Evolutionary conservation across 2,888 invertebrate species (phyloP).

Genomic region (Cremastinae sp.): DNA sequence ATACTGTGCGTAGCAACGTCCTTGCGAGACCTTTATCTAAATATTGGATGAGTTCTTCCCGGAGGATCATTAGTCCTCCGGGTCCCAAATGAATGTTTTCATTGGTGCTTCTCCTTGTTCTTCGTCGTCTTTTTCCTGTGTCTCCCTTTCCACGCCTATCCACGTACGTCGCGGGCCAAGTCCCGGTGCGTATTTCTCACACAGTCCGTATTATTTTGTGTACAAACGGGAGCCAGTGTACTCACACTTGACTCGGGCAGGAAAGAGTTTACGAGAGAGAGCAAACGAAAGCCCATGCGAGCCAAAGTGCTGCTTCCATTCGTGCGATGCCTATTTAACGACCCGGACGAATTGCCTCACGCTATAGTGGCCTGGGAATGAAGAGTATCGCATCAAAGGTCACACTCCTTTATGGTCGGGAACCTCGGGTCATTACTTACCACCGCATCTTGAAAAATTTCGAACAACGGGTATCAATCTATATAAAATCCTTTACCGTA

Average conservation of each 20-base stretch:
- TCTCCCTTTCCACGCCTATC: conserved; percentile 8
- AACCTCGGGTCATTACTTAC: conserved; percentile 1
- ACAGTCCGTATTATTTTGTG: background rate
- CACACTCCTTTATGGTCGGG: background rate
- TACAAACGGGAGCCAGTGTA: background rate
- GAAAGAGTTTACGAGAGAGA: conserved; percentile 13
- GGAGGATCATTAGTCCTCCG: conserved; percentile 34
- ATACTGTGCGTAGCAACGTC: background rate
- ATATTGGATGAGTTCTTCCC: conserved; percentile 44
- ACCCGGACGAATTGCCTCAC: conserved; percentile 30
- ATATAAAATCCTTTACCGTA: background rate
- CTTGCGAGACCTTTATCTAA: conserved; percentile 23
- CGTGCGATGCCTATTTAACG: conserved; percentile 39
- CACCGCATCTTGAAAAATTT: background rate
- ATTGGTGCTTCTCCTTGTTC: conserved; percentile 20
- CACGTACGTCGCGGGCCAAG: conserved; percentile 16
- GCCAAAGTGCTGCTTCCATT: conserved; percentile 19
- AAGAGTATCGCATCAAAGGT: conserved; percentile 10
- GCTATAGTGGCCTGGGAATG: background rate
- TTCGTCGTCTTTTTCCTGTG: no score
- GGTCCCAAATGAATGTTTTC: conserved; percentile 23
- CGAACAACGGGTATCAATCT: background rate
- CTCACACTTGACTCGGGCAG: background rate
- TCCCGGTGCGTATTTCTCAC: conserved; percentile 3
- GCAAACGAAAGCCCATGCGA: conserved; percentile 12